These are phyloP conservation scores for Thalassoma bifasciatum DNA, from an alignment of 2,113 vertebrate species.

Conservation along the genomic window DNA sequence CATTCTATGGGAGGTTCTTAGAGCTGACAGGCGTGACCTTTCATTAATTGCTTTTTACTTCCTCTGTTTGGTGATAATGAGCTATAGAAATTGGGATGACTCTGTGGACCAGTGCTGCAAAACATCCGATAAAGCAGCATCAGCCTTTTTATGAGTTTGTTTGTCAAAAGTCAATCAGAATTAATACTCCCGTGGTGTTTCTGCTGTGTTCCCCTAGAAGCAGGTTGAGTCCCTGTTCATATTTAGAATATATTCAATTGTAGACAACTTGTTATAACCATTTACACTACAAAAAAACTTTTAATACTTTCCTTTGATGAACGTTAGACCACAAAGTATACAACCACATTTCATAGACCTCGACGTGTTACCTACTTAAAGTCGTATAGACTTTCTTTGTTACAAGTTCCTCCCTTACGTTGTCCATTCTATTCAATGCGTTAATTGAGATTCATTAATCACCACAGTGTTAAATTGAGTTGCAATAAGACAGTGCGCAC, in stretches of 20 bases:
- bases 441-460: conserved; percentile 65
- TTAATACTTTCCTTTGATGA: no score
- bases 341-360: no score
- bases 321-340: no score
- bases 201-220: background rate
- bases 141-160: conserved; percentile 15
- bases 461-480: conserved; percentile 54
- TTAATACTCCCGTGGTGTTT: conserved; percentile 16
- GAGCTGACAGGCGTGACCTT: conserved; percentile 70
- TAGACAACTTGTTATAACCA: no score
- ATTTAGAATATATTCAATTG: no score
- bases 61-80: conserved; percentile 72
- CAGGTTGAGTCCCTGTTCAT: conserved; percentile 7
- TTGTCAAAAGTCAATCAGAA: conserved; percentile 21
- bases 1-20: conserved; percentile 36
- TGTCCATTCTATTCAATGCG: no score
- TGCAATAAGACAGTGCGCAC: conserved; percentile 37
- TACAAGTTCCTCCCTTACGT: no score
- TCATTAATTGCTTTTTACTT: conserved; percentile 74
- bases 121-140: conserved; percentile 30
- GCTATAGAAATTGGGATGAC: conserved; percentile 29
- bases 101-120: conserved; percentile 32
- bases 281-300: no score
- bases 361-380: no score
- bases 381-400: no score